These are phyloP conservation scores for Scaptomyza flava DNA, from an alignment of 2,888 invertebrate species.

Conservation along the genomic window DNA sequence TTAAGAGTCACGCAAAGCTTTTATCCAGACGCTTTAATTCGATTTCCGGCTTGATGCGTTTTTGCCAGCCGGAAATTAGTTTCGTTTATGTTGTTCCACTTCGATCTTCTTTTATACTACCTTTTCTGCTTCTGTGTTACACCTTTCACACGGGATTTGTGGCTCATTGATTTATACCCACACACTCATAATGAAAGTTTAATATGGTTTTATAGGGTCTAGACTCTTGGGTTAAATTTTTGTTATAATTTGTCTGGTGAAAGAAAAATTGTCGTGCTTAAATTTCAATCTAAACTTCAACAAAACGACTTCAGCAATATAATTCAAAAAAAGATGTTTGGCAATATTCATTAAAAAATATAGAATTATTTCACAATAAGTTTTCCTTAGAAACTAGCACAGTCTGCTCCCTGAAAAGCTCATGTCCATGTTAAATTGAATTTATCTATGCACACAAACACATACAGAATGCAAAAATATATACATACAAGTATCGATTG, in stretches of 20 bases:
- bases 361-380: too few relatives aligned
- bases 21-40: slow-evolving; percentile 57
- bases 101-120: slow-evolving; percentile 24
- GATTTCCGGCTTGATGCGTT: slow-evolving; percentile 72
- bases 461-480: too few relatives aligned
- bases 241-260: background rate
- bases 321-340: too few relatives aligned
- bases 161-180: slow-evolving; percentile 1
- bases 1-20: slow-evolving; percentile 63
- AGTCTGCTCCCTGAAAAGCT: background rate
- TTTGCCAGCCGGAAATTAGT: slow-evolving; percentile 74
- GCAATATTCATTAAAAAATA: too few relatives aligned
- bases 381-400: background rate
- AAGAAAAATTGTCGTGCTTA: too few relatives aligned
- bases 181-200: background rate
- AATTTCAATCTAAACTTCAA: too few relatives aligned
- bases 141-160: slow-evolving; percentile 1
- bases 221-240: background rate
- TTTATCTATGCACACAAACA: background rate
- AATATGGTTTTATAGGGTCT: background rate
- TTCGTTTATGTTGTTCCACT: slow-evolving; percentile 62
- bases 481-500: background rate
- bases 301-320: too few relatives aligned
- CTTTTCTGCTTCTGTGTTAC: background rate
- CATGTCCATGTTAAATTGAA: background rate